These are phyloP conservation scores for Spea multiplicata DNA, from an alignment of 2,113 vertebrate species.

Conservation along the genomic window DNA sequence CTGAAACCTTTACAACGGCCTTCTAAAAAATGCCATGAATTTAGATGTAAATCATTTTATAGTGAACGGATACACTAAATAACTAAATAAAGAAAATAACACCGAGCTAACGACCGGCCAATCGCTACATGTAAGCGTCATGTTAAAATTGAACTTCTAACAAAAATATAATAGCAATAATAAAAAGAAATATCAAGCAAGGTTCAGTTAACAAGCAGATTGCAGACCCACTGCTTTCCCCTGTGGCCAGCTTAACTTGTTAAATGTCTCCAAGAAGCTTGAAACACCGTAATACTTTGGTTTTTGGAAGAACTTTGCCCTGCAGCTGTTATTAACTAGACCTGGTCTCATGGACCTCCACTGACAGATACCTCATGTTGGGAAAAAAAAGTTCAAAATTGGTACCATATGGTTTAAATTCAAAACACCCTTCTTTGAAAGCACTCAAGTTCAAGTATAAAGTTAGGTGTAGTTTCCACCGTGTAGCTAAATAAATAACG, in stretches of 20 bases:
- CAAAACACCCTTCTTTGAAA: neutral
- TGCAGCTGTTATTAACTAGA: constrained; percentile 62
- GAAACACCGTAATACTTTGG: constrained; percentile 47
- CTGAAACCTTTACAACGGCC: no score
- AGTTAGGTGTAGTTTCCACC: neutral
- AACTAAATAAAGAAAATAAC: neutral
- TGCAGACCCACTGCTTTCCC: constrained; percentile 53
- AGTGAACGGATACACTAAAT: neutral
- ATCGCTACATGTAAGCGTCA: neutral
- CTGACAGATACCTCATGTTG: constrained; percentile 54
- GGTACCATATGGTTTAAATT: constrained; percentile 58
- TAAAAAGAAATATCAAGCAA: constrained; percentile 47
- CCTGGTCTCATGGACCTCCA: constrained; percentile 54
- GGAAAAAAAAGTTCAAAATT: constrained; percentile 59
- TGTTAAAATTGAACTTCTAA: constrained; percentile 48
- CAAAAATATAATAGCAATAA: neutral
- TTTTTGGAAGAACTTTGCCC: constrained; percentile 56
- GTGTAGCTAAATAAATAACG: no score
- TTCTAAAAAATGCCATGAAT: neutral
- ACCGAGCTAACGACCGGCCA: neutral
- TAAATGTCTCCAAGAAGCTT: constrained; percentile 57
- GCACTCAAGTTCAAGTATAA: neutral
- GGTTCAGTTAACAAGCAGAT: constrained; percentile 57
- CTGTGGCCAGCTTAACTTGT: constrained; percentile 57
- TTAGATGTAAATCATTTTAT: neutral